Percentiles rank a stretch among this genome's conserved stretches.
Conservation (phyloP, 1,140 invertebrate species). For the Amphibalanus amphitrite region DNA sequence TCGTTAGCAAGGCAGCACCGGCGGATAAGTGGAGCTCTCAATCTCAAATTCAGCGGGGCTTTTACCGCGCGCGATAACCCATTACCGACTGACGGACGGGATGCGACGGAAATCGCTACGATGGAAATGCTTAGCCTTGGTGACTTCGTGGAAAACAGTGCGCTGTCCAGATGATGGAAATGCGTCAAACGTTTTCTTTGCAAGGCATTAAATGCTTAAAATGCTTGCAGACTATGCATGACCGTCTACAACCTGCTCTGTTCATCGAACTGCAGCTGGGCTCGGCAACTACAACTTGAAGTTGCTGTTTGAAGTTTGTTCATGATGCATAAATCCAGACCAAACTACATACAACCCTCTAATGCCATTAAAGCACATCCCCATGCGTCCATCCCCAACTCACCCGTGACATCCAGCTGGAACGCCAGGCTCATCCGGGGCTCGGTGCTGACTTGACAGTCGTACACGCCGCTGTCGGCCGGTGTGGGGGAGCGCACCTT, state of each 20-base stretch:
- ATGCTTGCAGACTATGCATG: no score
- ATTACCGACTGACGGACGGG: no score
- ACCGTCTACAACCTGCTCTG: constrained; percentile 7
- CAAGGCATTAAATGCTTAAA: no score
- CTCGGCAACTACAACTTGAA: not conserved
- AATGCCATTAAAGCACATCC: not conserved
- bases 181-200: no score
- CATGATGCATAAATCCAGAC: not conserved
- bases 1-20: no score
- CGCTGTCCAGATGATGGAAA: no score
- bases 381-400: constrained; percentile 1
- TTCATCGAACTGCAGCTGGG: not conserved
- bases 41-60: no score
- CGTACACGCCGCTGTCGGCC: constrained; percentile 68
- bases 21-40: no score
- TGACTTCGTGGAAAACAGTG: no score
- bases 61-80: no score
- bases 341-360: not conserved
- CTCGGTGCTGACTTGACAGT: constrained; percentile 29
- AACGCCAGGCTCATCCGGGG: constrained; percentile 20
- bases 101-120: no score
- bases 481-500: constrained; percentile 69
- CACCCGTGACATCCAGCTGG: constrained; percentile 13
- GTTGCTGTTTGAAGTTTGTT: not conserved
- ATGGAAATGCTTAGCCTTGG: no score